Percentiles rank a stretch among this genome's conserved stretches.
phyloP scores from a whole-genome alignment of 2,888 invertebrate species.

The Itoplectis maculator region DNA sequence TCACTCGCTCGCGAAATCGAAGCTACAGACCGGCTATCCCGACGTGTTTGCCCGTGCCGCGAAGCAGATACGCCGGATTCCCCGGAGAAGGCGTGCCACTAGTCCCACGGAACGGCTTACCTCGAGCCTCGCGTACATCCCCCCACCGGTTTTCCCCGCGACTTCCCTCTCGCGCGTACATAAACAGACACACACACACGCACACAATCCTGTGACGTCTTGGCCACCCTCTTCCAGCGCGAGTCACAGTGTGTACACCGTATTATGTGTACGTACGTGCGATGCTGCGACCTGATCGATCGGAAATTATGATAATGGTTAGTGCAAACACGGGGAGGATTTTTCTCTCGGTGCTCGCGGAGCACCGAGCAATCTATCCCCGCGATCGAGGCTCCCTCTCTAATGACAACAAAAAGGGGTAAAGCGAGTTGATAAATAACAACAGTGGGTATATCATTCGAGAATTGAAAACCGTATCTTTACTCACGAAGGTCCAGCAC shows the following conservation, averaged over 20 bases:
- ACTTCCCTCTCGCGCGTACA: constrained; percentile 43
- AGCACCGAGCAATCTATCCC: neutral
- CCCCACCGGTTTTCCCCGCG: constrained; percentile 35
- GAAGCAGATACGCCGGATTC: constrained; percentile 81
- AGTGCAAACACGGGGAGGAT: constrained; percentile 33
- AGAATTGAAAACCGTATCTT: no score
- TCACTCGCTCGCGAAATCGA: constrained; percentile 80
- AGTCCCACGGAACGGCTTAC: constrained; percentile 81
- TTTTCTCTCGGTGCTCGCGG: constrained; percentile 6
- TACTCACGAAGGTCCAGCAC: no score
- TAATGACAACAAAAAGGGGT: neutral
- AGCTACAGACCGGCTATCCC: constrained; percentile 74
- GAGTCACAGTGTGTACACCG: neutral
- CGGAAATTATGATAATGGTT: constrained; percentile 61
- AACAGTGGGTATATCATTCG: neutral
- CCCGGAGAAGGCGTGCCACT: constrained; percentile 81
- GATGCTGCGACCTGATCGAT: constrained; percentile 42
- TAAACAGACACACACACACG: constrained; percentile 33
- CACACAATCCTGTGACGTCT: constrained; percentile 54
- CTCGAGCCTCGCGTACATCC: constrained; percentile 70
- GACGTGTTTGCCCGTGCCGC: constrained; percentile 81
- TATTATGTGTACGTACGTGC: neutral
- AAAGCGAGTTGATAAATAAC: neutral
- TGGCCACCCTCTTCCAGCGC: constrained; percentile 44
- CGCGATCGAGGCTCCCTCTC: neutral